phyloP scores from a whole-genome alignment of 2,113 vertebrate species.

The Hippocampus comes region DNA sequence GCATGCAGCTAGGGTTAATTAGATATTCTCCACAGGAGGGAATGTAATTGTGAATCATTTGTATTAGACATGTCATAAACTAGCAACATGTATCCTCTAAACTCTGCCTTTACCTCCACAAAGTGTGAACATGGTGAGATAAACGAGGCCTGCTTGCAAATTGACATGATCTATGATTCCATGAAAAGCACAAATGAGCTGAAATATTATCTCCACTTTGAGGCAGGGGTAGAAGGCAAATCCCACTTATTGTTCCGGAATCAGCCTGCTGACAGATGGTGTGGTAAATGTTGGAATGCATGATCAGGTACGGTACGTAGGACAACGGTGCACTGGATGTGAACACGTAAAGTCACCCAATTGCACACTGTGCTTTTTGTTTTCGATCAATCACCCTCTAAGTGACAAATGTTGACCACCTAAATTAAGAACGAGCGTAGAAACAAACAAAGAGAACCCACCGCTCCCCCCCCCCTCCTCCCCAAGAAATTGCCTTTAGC shows the following conservation, averaged over 20 bases:
- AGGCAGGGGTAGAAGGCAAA: conserved; percentile 4
- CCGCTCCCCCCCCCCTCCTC: background rate
- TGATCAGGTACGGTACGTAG: conserved; percentile 2
- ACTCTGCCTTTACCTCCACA: background rate
- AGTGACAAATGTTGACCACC: conserved; percentile 3
- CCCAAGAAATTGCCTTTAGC: background rate
- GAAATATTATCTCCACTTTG: background rate
- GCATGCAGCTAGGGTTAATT: conserved; percentile 11
- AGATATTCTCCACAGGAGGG: conserved; percentile 1
- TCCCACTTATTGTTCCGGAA: conserved; percentile 7
- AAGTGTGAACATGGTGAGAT: background rate
- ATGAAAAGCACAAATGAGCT: conserved; percentile 9
- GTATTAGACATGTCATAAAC: background rate
- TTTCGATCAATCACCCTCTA: background rate
- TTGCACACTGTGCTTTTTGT: background rate
- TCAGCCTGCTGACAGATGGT: conserved; percentile 30
- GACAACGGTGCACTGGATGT: conserved; percentile 7
- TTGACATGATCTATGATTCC: background rate
- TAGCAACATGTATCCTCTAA: background rate
- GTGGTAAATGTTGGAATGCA: conserved; percentile 9
- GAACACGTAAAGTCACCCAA: background rate
- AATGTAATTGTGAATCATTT: conserved; percentile 2
- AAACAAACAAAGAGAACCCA: background rate
- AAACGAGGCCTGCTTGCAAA: conserved; percentile 2
- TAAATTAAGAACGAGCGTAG: background rate